phyloP scores from a whole-genome alignment of 2,797 vertebrate genomes.

The Echeneis naucrates region DNA sequence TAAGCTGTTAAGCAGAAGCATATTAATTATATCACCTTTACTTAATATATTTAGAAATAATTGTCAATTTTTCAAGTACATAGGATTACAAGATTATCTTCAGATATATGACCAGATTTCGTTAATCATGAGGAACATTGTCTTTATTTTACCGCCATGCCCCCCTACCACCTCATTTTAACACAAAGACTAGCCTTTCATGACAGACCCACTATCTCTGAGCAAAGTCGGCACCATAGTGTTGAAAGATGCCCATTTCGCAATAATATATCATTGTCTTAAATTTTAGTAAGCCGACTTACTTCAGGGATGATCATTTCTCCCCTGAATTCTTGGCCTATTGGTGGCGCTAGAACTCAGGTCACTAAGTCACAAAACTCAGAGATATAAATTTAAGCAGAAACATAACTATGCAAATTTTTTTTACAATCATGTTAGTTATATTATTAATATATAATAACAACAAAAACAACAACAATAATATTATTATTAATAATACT shows the following conservation, averaged over 20 bases:
- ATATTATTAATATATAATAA: too few relatives aligned
- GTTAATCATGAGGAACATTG: constrained; percentile 21
- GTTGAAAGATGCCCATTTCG: constrained; percentile 13
- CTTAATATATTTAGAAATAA: constrained; percentile 19
- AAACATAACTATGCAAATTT: background rate
- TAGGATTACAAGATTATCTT: constrained; percentile 3
- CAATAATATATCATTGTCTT: constrained; percentile 6
- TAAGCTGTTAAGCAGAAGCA: constrained; percentile 40
- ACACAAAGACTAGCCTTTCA: constrained; percentile 34
- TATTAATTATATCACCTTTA: constrained; percentile 11
- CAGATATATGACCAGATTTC: constrained; percentile 13
- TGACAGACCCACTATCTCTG: constrained; percentile 31
- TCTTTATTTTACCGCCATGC: constrained; percentile 17
- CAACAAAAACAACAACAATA: too few relatives aligned
- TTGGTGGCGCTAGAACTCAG: constrained; percentile 23
- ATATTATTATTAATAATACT: too few relatives aligned
- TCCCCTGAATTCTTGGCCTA: constrained; percentile 2
- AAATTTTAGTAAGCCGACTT: background rate
- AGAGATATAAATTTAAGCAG: constrained; percentile 8
- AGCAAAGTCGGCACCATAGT: constrained; percentile 30
- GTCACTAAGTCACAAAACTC: constrained; percentile 15
- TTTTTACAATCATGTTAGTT: too few relatives aligned
- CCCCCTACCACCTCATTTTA: constrained; percentile 15
- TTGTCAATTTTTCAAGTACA: background rate
- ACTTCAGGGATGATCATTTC: background rate